phyloP scores from a whole-genome alignment of 1,140 invertebrate genomes.

The Sycophila sp. region DNA sequence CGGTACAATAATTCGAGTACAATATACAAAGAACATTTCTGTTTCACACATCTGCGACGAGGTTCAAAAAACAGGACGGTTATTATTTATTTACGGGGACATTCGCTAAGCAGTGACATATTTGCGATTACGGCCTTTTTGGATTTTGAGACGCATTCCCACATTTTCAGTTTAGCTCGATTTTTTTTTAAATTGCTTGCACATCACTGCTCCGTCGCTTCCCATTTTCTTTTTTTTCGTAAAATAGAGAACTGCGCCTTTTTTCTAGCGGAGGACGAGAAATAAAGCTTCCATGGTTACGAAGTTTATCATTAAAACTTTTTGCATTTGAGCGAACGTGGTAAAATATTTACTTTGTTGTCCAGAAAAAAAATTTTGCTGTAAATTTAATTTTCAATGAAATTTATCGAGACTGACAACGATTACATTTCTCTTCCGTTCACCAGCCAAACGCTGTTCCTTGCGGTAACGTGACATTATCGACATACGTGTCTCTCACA shows the following conservation, averaged over 20 bases:
- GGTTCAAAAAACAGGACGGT: constrained; percentile 16
- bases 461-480: constrained; percentile 2
- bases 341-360: not conserved
- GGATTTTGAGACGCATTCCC: not conserved
- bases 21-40: constrained; percentile 13
- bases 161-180: not conserved
- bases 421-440: constrained; percentile 9
- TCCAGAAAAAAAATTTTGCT: too few relatives aligned
- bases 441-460: not conserved
- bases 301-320: not conserved
- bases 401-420: not conserved
- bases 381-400: not conserved
- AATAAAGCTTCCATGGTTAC: not conserved
- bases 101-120: constrained; percentile 8
- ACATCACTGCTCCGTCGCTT: constrained; percentile 12
- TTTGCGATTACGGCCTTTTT: not conserved
- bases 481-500: constrained; percentile 4
- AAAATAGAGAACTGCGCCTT: not conserved
- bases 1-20: not conserved
- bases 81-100: constrained; percentile 2
- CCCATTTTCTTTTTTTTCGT: not conserved
- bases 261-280: not conserved
- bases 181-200: not conserved
- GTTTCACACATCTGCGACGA: constrained; percentile 4
- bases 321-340: not conserved